These are phyloP conservation scores for Mylabris sibirica DNA, from an alignment of 2,888 invertebrate species.

Conservation along the genomic window DNA sequence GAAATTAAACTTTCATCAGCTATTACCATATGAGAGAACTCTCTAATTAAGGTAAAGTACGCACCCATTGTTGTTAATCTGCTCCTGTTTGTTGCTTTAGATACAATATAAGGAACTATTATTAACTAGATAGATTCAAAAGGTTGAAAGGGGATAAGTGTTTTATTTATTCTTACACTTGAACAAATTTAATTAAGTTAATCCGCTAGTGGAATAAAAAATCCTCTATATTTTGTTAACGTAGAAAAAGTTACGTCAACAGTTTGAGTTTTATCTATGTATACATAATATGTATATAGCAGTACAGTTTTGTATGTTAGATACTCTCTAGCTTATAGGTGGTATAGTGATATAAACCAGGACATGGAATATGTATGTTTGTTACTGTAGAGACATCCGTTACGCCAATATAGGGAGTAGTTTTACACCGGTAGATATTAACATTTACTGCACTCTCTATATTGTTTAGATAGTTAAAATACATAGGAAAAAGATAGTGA, in stretches of 20 bases:
- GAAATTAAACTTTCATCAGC: slow-evolving; percentile 63
- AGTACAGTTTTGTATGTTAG: background rate
- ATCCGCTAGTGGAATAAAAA: slow-evolving; percentile 20
- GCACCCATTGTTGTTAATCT: slow-evolving; percentile 53
- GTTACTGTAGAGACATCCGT: slow-evolving; percentile 37
- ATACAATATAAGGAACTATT: slow-evolving; percentile 26
- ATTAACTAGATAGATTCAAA: background rate
- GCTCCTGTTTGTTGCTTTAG: slow-evolving; percentile 34
- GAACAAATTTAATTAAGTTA: slow-evolving; percentile 3
- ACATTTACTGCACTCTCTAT: slow-evolving; percentile 43
- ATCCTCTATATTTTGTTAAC: background rate
- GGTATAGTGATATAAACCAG: slow-evolving; percentile 27
- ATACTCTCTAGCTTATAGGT: slow-evolving; percentile 5
- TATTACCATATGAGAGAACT: slow-evolving; percentile 62
- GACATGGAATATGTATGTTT: slow-evolving; percentile 31
- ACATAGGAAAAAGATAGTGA: slow-evolving; percentile 20
- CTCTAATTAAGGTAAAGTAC: slow-evolving; percentile 61
- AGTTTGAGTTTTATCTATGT: background rate
- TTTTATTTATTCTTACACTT: background rate
- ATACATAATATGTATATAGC: too few relatives aligned
- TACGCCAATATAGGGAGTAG: slow-evolving; percentile 48
- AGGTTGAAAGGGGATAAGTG: background rate
- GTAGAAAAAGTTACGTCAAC: background rate
- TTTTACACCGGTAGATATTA: slow-evolving; percentile 52
- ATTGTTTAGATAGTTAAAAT: slow-evolving; percentile 13